Evolutionary conservation across 2,888 invertebrate species (phyloP).

Genomic region (Tolmerus cingulatus): DNA sequence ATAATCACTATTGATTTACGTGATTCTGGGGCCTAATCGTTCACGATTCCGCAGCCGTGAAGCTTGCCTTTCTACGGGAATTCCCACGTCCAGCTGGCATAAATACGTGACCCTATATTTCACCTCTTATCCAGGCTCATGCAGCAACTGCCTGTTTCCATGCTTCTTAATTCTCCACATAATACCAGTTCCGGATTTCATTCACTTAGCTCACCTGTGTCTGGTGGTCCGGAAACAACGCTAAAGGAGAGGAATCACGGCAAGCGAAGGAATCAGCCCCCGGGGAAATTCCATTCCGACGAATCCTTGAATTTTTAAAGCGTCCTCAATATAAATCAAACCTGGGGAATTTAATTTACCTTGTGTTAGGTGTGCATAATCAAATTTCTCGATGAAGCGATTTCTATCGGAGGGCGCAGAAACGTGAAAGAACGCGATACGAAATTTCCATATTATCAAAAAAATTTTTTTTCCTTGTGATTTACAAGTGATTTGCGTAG

Average conservation of each 20-base stretch:
- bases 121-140: not conserved
- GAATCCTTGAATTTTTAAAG: slow-evolving; percentile 19
- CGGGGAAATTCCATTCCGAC: not conserved
- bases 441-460: slow-evolving; percentile 11
- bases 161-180: not conserved
- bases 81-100: not conserved
- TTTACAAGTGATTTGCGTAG: not conserved
- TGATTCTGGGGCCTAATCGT: not conserved
- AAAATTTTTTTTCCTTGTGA: not conserved
- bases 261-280: not conserved
- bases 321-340: slow-evolving; percentile 20
- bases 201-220: slow-evolving; percentile 4
- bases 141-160: not conserved
- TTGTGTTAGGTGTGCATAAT: slow-evolving; percentile 16
- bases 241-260: not conserved
- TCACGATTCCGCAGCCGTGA: not conserved
- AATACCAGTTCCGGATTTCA: not conserved
- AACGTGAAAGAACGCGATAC: not conserved
- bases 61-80: not conserved
- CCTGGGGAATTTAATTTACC: slow-evolving; percentile 13
- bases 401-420: not conserved
- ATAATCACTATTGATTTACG: not conserved
- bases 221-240: not conserved
- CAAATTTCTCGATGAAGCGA: not conserved
- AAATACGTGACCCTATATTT: slow-evolving; percentile 1